These are phyloP conservation scores for Leptopterna dolabrata DNA, from an alignment of 2,888 invertebrate species.

Conservation along the genomic window DNA sequence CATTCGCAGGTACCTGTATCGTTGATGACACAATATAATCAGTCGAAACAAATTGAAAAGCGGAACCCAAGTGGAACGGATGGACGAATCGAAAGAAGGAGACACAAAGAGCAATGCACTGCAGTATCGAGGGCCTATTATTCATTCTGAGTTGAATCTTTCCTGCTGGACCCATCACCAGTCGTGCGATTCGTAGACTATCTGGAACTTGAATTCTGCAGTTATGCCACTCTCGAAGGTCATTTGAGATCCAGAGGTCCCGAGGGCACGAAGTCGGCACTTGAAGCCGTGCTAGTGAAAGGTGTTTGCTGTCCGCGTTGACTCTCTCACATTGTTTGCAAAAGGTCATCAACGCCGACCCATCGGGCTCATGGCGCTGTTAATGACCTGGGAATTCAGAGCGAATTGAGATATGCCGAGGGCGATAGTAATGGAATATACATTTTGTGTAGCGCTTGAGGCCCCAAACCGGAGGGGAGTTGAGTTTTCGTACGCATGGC, in stretches of 20 bases:
- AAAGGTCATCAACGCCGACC: slow-evolving; percentile 27
- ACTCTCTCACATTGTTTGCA: slow-evolving; percentile 10
- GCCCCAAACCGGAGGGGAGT: background rate
- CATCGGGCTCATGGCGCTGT: slow-evolving; percentile 27
- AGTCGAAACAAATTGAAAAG: too few species aligned
- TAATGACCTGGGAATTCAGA: slow-evolving; percentile 37
- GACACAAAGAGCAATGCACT: background rate
- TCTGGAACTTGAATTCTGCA: background rate
- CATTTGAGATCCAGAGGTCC: background rate
- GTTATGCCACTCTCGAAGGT: slow-evolving; percentile 19
- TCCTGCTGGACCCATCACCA: background rate
- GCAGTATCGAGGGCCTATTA: background rate
- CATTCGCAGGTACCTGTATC: too few species aligned
- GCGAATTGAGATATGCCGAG: background rate
- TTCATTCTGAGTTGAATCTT: background rate
- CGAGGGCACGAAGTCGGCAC: slow-evolving; percentile 40
- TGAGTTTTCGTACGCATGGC: too few species aligned
- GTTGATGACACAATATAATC: too few species aligned
- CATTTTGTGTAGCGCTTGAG: background rate
- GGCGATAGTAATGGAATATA: background rate
- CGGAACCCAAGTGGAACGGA: background rate
- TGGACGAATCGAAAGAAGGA: background rate
- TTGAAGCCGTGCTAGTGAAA: slow-evolving; percentile 38
- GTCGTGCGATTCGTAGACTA: slow-evolving; percentile 2
- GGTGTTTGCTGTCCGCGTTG: slow-evolving; percentile 26